Percentiles rank a stretch among this genome's conserved stretches.
phyloP scores from a whole-genome alignment of 2,113 vertebrate species.

The Ochotona princeps region DNA sequence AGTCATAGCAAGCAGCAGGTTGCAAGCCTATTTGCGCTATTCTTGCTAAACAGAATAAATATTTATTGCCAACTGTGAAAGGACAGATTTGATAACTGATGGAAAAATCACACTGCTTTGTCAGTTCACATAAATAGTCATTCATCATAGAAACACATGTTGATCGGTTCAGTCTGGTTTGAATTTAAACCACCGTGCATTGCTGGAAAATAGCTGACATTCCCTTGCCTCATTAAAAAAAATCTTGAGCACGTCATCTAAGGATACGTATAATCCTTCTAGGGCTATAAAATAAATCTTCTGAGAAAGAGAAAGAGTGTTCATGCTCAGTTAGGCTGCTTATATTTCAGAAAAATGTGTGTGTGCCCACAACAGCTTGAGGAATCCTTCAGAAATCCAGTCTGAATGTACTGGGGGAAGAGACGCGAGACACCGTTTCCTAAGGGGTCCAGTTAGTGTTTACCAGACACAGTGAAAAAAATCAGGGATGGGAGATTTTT shows the following conservation, averaged over 20 bases:
- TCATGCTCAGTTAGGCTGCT: slow-evolving; percentile 60
- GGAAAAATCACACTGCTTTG: slow-evolving; percentile 77
- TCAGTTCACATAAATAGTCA: slow-evolving; percentile 82
- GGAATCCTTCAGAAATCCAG: slow-evolving; percentile 25
- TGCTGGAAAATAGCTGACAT: slow-evolving; percentile 78
- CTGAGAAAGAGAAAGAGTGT: slow-evolving; percentile 69
- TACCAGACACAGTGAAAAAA: slow-evolving; percentile 20
- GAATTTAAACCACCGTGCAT: slow-evolving; percentile 80
- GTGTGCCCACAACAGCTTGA: not conserved
- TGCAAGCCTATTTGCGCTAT: slow-evolving; percentile 57
- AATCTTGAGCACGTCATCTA: slow-evolving; percentile 67
- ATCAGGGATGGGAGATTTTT: not conserved
- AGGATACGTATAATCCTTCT: slow-evolving; percentile 68
- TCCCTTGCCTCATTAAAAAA: slow-evolving; percentile 76
- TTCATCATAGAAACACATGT: slow-evolving; percentile 80
- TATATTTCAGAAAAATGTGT: slow-evolving; percentile 22
- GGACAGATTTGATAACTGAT: slow-evolving; percentile 53
- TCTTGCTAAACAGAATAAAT: slow-evolving; percentile 67
- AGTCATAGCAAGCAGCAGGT: slow-evolving; percentile 56
- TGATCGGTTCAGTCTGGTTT: slow-evolving; percentile 77
- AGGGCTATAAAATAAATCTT: slow-evolving; percentile 66
- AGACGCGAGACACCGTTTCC: slow-evolving; percentile 17
- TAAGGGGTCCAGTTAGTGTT: not conserved
- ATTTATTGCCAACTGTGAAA: slow-evolving; percentile 73
- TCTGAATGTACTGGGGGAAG: not conserved